Conservation (phyloP, 2,113 vertebrate genomes). For the Sceloporus tristichus region DNA sequence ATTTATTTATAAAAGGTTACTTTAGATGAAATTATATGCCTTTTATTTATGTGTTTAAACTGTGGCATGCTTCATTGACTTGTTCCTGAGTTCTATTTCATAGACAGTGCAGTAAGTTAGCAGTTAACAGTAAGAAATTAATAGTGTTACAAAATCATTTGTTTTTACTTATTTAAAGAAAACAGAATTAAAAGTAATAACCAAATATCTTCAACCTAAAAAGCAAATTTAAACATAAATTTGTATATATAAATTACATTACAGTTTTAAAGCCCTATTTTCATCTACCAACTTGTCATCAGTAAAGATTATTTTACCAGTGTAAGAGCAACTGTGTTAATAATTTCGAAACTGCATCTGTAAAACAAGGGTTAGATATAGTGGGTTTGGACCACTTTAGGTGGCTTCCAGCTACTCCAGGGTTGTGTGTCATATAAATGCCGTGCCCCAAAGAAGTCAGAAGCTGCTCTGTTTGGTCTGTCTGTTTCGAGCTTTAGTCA, state of each 20-base stretch:
- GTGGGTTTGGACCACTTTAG: too few species aligned
- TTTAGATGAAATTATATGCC: constrained; percentile 58
- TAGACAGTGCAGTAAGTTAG: constrained; percentile 44
- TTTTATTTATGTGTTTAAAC: constrained; percentile 77
- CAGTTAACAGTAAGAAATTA: constrained; percentile 44
- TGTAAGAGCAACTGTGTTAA: not conserved
- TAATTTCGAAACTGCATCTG: not conserved
- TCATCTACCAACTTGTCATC: not conserved
- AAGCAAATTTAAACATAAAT: not conserved
- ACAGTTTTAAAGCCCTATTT: constrained; percentile 14
- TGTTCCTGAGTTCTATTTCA: constrained; percentile 52
- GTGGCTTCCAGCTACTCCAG: too few species aligned
- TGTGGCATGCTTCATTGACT: constrained; percentile 71
- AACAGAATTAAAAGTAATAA: constrained; percentile 45
- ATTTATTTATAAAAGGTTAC: constrained; percentile 68
- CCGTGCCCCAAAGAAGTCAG: too few species aligned
- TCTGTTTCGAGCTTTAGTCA: too few species aligned
- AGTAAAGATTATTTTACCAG: not conserved
- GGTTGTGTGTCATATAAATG: too few species aligned
- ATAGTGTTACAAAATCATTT: constrained; percentile 39
- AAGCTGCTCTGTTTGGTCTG: too few species aligned
- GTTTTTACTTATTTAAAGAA: constrained; percentile 30
- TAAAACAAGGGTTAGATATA: not conserved
- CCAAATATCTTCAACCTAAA: constrained; percentile 20
- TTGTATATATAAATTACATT: not conserved